A percentile compares a stretch with the other conserved stretches of the same genome.
phyloP scores from a whole-genome alignment of 1,140 invertebrate species.

The Dinoponera quadriceps region DNA sequence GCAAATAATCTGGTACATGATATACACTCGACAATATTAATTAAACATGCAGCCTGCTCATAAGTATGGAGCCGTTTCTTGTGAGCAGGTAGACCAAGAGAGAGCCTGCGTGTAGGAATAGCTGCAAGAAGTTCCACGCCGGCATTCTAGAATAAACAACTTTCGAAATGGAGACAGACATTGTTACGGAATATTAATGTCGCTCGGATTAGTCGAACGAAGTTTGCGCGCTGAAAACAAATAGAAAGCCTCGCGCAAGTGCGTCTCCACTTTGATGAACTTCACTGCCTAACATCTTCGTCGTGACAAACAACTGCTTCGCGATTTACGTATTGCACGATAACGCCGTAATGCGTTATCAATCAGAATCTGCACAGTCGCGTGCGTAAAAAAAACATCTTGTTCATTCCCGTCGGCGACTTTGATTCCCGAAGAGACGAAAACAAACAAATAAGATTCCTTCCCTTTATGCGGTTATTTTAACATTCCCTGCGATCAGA shows the following conservation, averaged over 20 bases:
- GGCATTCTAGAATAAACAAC: conserved; percentile 35
- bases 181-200: conserved; percentile 53
- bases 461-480: too few species aligned
- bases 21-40: conserved; percentile 11
- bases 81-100: neutral
- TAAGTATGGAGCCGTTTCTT: conserved; percentile 31
- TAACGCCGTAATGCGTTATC: neutral
- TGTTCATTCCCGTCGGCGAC: too few species aligned
- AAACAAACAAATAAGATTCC: too few species aligned
- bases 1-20: conserved; percentile 5
- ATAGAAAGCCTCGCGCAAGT: conserved; percentile 14
- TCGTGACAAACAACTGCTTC: conserved; percentile 17
- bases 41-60: conserved; percentile 25
- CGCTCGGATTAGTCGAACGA: conserved; percentile 36
- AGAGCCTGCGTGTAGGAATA: neutral
- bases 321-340: conserved; percentile 20
- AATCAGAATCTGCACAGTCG: neutral
- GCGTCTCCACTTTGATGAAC: conserved; percentile 28
- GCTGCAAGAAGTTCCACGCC: conserved; percentile 27
- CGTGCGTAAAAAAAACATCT: neutral
- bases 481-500: too few species aligned
- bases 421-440: too few species aligned
- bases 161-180: conserved; percentile 50
- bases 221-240: conserved; percentile 40
- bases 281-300: conserved; percentile 13